Evolutionary conservation across 2,113 vertebrate genomes (phyloP).

Genomic region (Opisthocomus hoazin): DNA sequence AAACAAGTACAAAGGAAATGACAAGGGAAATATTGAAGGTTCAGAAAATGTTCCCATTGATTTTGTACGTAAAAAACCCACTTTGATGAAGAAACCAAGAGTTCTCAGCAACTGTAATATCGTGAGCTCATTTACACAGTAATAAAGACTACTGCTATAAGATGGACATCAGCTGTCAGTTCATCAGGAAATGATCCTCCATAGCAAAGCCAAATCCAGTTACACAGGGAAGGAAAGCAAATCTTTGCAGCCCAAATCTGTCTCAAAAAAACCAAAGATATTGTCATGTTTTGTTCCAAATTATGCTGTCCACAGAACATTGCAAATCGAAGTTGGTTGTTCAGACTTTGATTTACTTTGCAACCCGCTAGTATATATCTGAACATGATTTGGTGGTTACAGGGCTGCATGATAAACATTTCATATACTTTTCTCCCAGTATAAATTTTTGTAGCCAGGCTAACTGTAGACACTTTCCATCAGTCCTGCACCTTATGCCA

Average conservation of each 20-base stretch:
- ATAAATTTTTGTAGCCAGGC: not conserved
- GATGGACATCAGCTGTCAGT: not conserved
- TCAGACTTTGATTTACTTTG: not conserved
- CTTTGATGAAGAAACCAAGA: not conserved
- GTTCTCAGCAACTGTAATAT: not conserved
- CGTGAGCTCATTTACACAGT: not conserved
- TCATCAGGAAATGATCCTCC: not conserved
- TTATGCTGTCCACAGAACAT: not conserved
- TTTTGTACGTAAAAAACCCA: not conserved
- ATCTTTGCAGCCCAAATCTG: not conserved
- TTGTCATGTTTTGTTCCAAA: not conserved
- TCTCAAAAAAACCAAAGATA: not conserved
- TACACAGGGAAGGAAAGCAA: not conserved
- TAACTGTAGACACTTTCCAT: not conserved
- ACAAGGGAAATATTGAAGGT: not conserved
- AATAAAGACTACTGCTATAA: not conserved
- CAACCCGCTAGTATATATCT: not conserved
- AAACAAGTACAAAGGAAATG: slow-evolving; percentile 2
- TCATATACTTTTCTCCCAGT: not conserved
- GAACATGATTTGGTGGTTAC: not conserved
- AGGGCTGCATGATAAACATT: not conserved
- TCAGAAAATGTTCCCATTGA: not conserved
- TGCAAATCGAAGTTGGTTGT: not conserved
- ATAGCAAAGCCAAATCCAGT: not conserved
- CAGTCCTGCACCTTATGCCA: not conserved